Evolutionary conservation across 1,140 invertebrate species (phyloP).

Genomic region (Amphibalanus amphitrite): DNA sequence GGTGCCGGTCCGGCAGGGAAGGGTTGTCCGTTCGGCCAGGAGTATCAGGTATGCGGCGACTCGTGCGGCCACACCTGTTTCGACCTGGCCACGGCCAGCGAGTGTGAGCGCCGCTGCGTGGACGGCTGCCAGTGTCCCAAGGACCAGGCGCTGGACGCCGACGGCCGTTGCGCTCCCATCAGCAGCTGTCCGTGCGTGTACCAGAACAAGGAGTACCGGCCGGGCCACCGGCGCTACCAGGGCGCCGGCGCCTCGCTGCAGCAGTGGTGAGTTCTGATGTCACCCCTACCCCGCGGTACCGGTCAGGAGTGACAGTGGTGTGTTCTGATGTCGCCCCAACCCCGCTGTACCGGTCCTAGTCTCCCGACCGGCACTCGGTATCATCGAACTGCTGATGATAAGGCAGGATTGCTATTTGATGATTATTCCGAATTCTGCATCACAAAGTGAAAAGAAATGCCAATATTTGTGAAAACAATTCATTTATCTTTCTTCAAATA

Average conservation of each 20-base stretch:
- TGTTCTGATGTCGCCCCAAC: too few species aligned
- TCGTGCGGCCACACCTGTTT: slow-evolving; percentile 50
- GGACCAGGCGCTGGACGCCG: slow-evolving; percentile 47
- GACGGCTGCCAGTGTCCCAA: slow-evolving; percentile 73
- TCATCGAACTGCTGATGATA: too few species aligned
- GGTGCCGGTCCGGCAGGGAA: slow-evolving; percentile 33
- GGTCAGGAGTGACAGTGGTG: too few species aligned
- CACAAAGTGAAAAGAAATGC: too few species aligned
- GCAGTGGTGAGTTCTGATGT: too few species aligned
- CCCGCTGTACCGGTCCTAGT: too few species aligned
- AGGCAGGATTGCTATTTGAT: too few species aligned
- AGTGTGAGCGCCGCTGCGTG: slow-evolving; percentile 47
- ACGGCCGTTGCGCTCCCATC: slow-evolving; percentile 55
- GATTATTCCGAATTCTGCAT: too few species aligned
- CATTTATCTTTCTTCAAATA: too few species aligned
- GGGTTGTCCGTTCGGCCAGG: slow-evolving; percentile 54
- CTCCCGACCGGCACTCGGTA: too few species aligned
- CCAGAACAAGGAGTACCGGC: slow-evolving; percentile 42
- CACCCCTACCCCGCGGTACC: too few species aligned
- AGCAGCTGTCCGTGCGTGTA: slow-evolving; percentile 55
- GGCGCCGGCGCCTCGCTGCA: neutral
- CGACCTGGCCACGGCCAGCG: slow-evolving; percentile 34
- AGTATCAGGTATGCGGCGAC: slow-evolving; percentile 58
- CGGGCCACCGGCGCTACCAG: slow-evolving; percentile 38
- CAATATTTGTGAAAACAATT: too few species aligned